These are phyloP conservation scores for Alloscopus bannaensis DNA, from an alignment of 2,888 invertebrate genomes.

Conservation along the genomic window DNA sequence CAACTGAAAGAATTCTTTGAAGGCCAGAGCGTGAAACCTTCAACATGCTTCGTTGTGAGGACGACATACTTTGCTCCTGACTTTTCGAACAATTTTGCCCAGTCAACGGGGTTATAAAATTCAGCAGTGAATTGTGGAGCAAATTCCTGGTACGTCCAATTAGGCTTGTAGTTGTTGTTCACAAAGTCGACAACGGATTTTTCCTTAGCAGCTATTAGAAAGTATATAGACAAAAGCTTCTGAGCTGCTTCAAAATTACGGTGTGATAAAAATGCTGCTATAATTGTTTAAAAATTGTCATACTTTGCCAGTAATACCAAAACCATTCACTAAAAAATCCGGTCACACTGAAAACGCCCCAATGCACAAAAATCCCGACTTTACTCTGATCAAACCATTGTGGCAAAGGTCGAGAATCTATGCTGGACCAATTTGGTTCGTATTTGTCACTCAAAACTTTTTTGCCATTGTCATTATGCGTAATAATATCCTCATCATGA, in stretches of 20 bases:
- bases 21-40: conserved; percentile 91
- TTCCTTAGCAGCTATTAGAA: not conserved
- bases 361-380: conserved; percentile 43
- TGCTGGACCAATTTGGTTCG: conserved; percentile 35
- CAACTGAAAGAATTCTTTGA: conserved; percentile 88
- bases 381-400: conserved; percentile 47
- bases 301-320: conserved; percentile 79
- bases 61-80: conserved; percentile 90
- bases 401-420: conserved; percentile 40
- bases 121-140: conserved; percentile 91
- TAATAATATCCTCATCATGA: no score
- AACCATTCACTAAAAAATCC: conserved; percentile 26
- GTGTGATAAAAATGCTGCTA: no score
- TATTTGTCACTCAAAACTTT: no score
- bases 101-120: conserved; percentile 88
- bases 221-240: no score
- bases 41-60: conserved; percentile 91
- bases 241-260: no score
- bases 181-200: not conserved
- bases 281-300: no score
- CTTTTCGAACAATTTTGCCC: conserved; percentile 87
- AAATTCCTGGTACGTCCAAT: conserved; percentile 79
- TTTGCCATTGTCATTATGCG: no score
- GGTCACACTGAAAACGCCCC: conserved; percentile 27
- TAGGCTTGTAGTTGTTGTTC: conserved; percentile 20